Percentiles rank a stretch among this genome's conserved stretches.
Conservation (phyloP, 2,888 invertebrate genomes). For the Dynastes hyllus region DNA sequence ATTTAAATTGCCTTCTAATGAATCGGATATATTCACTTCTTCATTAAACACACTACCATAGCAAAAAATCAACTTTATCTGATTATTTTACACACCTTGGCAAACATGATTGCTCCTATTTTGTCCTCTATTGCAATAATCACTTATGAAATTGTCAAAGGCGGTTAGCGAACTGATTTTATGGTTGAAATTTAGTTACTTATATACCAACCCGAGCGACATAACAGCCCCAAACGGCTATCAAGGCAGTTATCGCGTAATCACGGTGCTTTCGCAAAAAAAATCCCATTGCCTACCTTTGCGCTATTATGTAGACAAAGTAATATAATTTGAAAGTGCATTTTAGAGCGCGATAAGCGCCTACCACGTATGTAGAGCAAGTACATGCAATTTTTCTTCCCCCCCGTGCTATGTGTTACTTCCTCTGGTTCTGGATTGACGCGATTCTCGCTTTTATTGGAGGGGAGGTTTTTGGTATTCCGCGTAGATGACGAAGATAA, state of each 20-base stretch:
- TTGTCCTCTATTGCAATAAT: slow-evolving; percentile 3
- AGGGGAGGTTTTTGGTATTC: too few species aligned
- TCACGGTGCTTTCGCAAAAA: slow-evolving; percentile 16
- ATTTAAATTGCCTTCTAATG: too few species aligned
- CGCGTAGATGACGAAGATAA: too few species aligned
- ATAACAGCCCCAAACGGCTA: slow-evolving; percentile 5
- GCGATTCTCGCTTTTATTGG: not conserved
- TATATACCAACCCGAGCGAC: slow-evolving; percentile 31
- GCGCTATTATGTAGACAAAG: slow-evolving; percentile 43
- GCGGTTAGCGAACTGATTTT: slow-evolving; percentile 36
- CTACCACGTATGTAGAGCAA: slow-evolving; percentile 43
- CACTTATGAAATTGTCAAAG: slow-evolving; percentile 31
- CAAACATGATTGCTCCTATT: slow-evolving; percentile 24
- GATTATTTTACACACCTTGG: slow-evolving; percentile 19
- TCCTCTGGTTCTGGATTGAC: slow-evolving; percentile 26
- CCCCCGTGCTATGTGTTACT: slow-evolving; percentile 16
- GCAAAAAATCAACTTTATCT: not conserved
- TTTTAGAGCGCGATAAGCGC: slow-evolving; percentile 30
- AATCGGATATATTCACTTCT: too few species aligned
- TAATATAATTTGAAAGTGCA: slow-evolving; percentile 47
- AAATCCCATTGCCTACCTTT: slow-evolving; percentile 36
- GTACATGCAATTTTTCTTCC: slow-evolving; percentile 39
- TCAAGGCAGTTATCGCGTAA: not conserved
- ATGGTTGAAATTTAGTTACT: slow-evolving; percentile 29
- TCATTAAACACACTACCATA: not conserved